phyloP scores from a whole-genome alignment of 2,113 vertebrate genomes.

The Salminus brasiliensis region DNA sequence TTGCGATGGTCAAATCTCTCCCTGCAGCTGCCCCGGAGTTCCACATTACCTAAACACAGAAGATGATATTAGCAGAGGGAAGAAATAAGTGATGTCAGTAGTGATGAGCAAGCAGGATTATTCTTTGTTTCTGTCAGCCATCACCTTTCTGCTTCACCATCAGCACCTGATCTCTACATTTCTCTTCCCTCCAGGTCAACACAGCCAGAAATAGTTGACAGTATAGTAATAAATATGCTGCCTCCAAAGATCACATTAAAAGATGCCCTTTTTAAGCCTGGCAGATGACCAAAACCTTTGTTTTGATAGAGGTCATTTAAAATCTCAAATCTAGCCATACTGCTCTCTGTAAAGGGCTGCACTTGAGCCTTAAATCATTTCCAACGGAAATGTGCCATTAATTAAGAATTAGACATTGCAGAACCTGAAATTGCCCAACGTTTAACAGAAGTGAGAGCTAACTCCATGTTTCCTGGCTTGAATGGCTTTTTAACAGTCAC shows the following conservation, averaged over 20 bases:
- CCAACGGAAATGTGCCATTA: constrained; percentile 27
- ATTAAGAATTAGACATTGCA: constrained; percentile 32
- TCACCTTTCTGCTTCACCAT: not conserved
- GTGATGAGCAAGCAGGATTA: constrained; percentile 14
- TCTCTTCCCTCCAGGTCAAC: not conserved
- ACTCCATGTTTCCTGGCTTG: constrained; percentile 30
- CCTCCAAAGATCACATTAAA: constrained; percentile 15
- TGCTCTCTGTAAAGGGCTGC: constrained; percentile 1
- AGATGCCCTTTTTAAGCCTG: not conserved
- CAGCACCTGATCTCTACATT: not conserved
- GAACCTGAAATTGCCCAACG: constrained; percentile 45
- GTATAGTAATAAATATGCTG: not conserved
- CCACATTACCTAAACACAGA: constrained; percentile 1
- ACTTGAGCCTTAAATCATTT: constrained; percentile 6
- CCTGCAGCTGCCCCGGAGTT: constrained; percentile 9
- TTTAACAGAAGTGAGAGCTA: constrained; percentile 32
- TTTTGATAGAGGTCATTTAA: constrained; percentile 10
- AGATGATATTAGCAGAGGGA: not conserved
- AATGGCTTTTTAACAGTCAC: constrained; percentile 53
- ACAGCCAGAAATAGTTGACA: not conserved
- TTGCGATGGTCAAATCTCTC: constrained; percentile 19
- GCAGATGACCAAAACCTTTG: constrained; percentile 8
- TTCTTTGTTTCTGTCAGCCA: not conserved
- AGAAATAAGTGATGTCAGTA: not conserved
- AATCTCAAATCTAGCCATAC: constrained; percentile 48